Conservation (phyloP, 2,888 invertebrate species). For the Oeneis ivallda region DNA sequence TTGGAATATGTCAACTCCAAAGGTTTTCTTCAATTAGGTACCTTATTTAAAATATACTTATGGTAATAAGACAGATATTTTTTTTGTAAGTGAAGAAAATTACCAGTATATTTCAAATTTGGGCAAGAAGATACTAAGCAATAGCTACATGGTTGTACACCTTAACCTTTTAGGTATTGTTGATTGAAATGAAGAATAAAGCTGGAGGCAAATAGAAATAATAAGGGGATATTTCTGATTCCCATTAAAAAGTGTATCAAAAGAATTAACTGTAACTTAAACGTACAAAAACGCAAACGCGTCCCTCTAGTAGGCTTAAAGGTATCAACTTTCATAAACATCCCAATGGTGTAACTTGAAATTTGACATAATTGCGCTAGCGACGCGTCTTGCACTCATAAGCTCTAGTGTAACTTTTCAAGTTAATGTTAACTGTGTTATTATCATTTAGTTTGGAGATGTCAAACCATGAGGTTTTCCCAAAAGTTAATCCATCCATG, state of each 20-base stretch:
- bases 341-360: background rate
- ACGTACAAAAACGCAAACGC: background rate
- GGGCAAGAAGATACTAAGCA: constrained; percentile 2
- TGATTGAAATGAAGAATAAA: constrained; percentile 7
- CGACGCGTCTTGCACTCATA: too few species aligned
- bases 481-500: too few species aligned
- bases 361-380: background rate
- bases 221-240: background rate
- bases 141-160: constrained; percentile 4
- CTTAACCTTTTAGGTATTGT: constrained; percentile 21
- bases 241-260: constrained; percentile 4
- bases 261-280: background rate
- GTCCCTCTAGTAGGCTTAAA: background rate
- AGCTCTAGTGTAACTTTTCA: background rate
- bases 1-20: constrained; percentile 1
- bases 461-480: too few species aligned
- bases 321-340: background rate
- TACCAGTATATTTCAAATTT: constrained; percentile 5
- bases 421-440: too few species aligned
- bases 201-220: background rate
- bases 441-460: too few species aligned
- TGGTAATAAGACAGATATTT: too few species aligned
- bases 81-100: background rate
- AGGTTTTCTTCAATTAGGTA: too few species aligned
- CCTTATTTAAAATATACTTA: too few species aligned